Base-by-base conservation (phyloP, 2,888 invertebrate species). In the Calameuta filiformis region DNA sequence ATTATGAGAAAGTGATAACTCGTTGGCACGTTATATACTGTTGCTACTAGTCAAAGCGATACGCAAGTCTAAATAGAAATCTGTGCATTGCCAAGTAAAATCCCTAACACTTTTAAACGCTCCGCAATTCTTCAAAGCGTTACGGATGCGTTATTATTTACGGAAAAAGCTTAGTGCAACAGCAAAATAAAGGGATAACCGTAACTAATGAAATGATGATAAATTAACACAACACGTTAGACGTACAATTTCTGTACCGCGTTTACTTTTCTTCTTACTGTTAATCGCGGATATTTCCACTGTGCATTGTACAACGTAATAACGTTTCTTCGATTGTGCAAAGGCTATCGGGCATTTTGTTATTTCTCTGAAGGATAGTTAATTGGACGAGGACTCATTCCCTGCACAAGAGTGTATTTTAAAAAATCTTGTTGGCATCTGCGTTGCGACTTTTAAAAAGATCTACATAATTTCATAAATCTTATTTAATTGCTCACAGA, bases 1-100 rank as follows among this genome's bases (percentile, higher is more conserved):
- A 35, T 68, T 73, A 33, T 31, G 15, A n/a, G 68, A 35, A 30
- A 74, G 35, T 68, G 37, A 69, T 69, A 69, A 56, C 73, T 76
- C 37, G n/a, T 68, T 33, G 56, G 34, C 12, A 68, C 73, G 71
- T 68, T 69, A 75, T 34, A 74, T 56, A 23, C 56, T 56, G 56
- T 56, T 23, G 56, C 23, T 23, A 56, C 56, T 56, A 56, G 56
- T 56, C 56, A 56, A 56, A 56, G 56, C 23, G 23, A 56, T 23
- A 56, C 9, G 56, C 56, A 56, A 56, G 9, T 23, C 9, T 6
- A 56, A 56, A 56, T 56, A 56, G 23, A 56, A 23, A 23, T 23
- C 56, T 56, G 15, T 56, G 56, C 56, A 56, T 56, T 56, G 56
- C 9, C 56, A 56, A 23, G 56, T 56, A 56, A 56, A 56, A 56